phyloP scores from a whole-genome alignment of 2,797 vertebrate species.

The Heteromormyrus szaboi region DNA sequence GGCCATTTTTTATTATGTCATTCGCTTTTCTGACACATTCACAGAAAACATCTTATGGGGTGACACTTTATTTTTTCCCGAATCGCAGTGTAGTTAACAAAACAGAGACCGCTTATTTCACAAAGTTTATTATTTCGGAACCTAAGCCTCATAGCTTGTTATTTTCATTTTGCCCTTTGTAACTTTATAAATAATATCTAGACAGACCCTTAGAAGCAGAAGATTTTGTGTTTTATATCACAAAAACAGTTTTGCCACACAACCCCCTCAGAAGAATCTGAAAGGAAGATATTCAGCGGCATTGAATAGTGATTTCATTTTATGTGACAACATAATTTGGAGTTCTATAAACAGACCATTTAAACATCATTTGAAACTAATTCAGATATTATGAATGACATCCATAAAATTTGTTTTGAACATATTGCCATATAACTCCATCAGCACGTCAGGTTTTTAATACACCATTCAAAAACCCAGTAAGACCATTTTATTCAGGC shows the following conservation, averaged over 20 bases:
- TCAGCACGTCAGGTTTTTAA: not conserved
- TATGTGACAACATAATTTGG: not conserved
- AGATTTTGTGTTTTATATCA: not conserved
- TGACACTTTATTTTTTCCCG: not conserved
- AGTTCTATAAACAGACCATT: conserved; percentile 1
- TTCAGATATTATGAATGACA: conserved; percentile 1
- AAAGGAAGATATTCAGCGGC: not conserved
- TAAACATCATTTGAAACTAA: conserved; percentile 10
- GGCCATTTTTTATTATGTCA: not conserved
- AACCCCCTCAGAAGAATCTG: not conserved
- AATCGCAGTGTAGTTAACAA: not conserved
- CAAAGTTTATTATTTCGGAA: conserved; percentile 6
- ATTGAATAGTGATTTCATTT: not conserved
- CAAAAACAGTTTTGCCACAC: not conserved
- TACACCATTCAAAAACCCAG: not conserved
- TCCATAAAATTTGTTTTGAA: conserved; percentile 7
- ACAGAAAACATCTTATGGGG: not conserved
- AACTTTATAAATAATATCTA: conserved; percentile 1
- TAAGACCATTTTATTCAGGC: not conserved
- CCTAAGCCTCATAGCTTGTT: not conserved
- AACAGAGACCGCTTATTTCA: conserved; percentile 1
- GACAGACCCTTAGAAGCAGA: not conserved
- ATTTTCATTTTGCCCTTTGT: conserved; percentile 1
- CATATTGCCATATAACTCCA: conserved; percentile 13
- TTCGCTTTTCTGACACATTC: not conserved